These are phyloP conservation scores for Sitodiplosis mosellana DNA, from an alignment of 1,140 invertebrate genomes.

Conservation along the genomic window DNA sequence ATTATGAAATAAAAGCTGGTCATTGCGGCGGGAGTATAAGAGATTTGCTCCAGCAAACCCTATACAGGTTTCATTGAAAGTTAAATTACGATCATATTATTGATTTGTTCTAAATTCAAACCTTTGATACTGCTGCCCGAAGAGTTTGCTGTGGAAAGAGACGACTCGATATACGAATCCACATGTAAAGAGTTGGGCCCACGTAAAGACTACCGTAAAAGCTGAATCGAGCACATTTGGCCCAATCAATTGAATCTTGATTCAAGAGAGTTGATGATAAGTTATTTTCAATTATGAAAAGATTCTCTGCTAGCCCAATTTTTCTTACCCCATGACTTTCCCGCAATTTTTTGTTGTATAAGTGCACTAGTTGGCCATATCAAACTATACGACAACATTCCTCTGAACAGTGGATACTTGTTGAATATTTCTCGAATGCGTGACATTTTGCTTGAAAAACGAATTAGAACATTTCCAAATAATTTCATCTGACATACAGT, in stretches of 20 bases:
- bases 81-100: slow-evolving; percentile 1
- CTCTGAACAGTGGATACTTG: slow-evolving; percentile 29
- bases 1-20: slow-evolving; percentile 65
- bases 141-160: slow-evolving; percentile 44
- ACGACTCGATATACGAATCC: slow-evolving; percentile 39
- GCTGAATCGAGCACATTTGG: slow-evolving; percentile 39
- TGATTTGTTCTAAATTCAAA: slow-evolving; percentile 3
- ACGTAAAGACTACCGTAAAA: slow-evolving; percentile 51
- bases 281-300: too few relatives aligned
- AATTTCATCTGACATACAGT: too few relatives aligned
- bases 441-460: too few relatives aligned
- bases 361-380: slow-evolving; percentile 52
- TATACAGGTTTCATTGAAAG: slow-evolving; percentile 28
- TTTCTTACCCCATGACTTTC: slow-evolving; percentile 17
- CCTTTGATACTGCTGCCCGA: slow-evolving; percentile 30
- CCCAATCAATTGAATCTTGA: slow-evolving; percentile 25
- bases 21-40: slow-evolving; percentile 62
- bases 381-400: slow-evolving; percentile 56
- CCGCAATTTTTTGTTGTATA: slow-evolving; percentile 36
- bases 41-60: slow-evolving; percentile 63
- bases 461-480: too few relatives aligned
- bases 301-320: too few relatives aligned
- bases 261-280: too few relatives aligned
- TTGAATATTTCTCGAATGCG: slow-evolving; percentile 3
- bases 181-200: slow-evolving; percentile 48